These are phyloP conservation scores for Dromas ardeola DNA, from an alignment of 2,113 vertebrate genomes.

Conservation along the genomic window DNA sequence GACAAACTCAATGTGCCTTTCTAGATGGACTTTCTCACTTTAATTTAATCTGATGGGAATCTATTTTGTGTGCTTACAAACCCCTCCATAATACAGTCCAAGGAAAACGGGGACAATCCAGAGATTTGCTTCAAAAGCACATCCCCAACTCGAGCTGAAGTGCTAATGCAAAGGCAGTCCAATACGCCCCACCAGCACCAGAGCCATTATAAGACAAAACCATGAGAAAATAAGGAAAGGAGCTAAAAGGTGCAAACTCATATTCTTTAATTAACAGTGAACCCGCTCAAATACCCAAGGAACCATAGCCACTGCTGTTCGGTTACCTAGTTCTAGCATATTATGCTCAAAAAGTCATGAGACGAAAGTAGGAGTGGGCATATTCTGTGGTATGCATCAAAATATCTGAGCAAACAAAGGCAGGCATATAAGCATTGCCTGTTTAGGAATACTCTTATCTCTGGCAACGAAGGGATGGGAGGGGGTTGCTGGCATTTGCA, in stretches of 20 bases:
- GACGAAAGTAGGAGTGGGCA: neutral
- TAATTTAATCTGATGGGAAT: neutral
- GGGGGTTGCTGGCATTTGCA: neutral
- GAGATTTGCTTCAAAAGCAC: neutral
- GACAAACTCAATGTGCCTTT: neutral
- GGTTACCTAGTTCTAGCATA: neutral
- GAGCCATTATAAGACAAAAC: neutral
- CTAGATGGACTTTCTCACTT: neutral
- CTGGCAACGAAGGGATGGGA: neutral
- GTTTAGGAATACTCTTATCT: neutral
- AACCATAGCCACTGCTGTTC: neutral
- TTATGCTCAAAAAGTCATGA: neutral
- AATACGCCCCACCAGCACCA: neutral
- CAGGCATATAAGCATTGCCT: neutral
- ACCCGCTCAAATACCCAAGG: neutral
- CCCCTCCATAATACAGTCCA: neutral
- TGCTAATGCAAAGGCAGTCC: neutral
- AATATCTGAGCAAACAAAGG: neutral
- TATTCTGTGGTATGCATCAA: neutral
- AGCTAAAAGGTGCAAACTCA: neutral
- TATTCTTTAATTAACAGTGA: neutral
- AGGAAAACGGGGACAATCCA: neutral
- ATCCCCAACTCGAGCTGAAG: neutral
- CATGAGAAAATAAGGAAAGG: neutral
- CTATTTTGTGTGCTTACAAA: neutral